Evolutionary conservation across 2,113 vertebrate genomes (phyloP), one percentile per base, ranked within the genome.

Genomic region (Turnix velox): DNA sequence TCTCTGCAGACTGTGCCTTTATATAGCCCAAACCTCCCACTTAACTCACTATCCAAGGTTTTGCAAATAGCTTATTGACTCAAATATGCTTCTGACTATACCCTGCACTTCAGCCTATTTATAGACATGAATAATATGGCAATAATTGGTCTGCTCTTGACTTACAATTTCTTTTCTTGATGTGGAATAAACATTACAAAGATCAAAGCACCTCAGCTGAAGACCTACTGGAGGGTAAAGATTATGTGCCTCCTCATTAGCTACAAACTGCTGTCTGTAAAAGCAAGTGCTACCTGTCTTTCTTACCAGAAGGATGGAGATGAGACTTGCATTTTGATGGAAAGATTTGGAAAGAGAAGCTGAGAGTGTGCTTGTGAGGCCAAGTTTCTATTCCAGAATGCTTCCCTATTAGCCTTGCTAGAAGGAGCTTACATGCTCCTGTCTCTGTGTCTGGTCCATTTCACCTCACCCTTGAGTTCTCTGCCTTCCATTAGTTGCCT

Each of bases 31-130:
- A 46, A 57, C 46, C 37, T 94, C 42, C 37, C 40, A 40, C 73
- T 83, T 61, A 66, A 37, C 37, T 90, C 49, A 54, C 57, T 27
- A 35, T 75, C 78, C 46, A 58, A 80, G 43, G 31, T 67, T 94
- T 84, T 71, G 42, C 57, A 87, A 80, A 84, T 57, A 66, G 46
- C 48, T 87, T 90, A 67, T 84, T 84, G 90, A 92, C 83, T 90
- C 48, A 66, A 37, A 52, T 62, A 37, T 62, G 46, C 37, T 43
- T 87, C 63, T 80, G 72, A 52, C 61, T 89, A 6, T 65, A 80
- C 30, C 48, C 31, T 84, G 63, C 33, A 24, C 48, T 80, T 87
- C 52, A 57, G 78, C 42, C 78, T 94, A 28, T 37, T 35, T 67
- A 73, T 40, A 84, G 75, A 43, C 20, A 16, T 28, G 25, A 77